Conservation (phyloP, 2,113 vertebrate species). For the Verasper variegatus region DNA sequence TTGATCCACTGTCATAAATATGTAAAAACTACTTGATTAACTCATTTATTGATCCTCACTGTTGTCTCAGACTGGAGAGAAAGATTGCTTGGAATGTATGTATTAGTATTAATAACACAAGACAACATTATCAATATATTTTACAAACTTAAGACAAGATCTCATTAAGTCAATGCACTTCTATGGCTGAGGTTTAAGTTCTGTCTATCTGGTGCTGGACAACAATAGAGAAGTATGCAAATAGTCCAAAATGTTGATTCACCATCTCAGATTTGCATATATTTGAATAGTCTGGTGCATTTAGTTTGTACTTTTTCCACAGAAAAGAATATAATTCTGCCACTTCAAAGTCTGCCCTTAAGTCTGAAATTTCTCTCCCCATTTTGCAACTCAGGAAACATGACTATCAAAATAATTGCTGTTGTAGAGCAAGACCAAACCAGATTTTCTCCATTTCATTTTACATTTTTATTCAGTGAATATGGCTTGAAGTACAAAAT, state of each 20-base stretch:
- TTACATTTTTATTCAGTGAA: constrained; percentile 17
- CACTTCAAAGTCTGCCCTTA: neutral
- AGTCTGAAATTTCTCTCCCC: no score
- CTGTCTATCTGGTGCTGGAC: neutral
- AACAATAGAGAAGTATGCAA: neutral
- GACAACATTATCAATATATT: neutral
- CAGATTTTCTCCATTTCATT: neutral
- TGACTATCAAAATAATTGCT: no score
- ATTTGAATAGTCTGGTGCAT: neutral
- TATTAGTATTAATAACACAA: no score
- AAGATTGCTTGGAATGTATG: no score
- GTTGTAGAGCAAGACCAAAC: neutral
- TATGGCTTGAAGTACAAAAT: constrained; percentile 3
- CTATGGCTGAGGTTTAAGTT: neutral
- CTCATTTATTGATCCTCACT: neutral
- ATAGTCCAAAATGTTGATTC: neutral
- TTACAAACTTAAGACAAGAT: neutral
- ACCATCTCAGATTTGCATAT: neutral
- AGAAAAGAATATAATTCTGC: neutral
- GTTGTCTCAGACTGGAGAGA: neutral
- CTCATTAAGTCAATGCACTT: neutral
- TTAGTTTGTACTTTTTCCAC: neutral
- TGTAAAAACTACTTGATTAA: neutral
- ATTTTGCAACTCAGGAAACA: no score
- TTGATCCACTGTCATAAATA: neutral